Evolutionary conservation across 1,140 invertebrate species (phyloP).

Genomic region (Monomorium pharaonis): DNA sequence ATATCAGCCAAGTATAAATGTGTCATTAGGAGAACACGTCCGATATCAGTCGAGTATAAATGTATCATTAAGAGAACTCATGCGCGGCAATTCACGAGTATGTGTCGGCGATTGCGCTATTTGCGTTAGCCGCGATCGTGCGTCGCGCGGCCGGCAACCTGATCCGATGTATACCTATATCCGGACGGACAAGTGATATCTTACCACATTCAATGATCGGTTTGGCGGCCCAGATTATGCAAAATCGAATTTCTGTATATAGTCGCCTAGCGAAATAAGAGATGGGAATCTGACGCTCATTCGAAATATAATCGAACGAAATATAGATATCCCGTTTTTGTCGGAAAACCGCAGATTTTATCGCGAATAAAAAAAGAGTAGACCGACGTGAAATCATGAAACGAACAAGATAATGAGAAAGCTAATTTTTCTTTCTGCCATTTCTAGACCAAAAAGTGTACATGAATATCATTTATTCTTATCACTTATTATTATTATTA

Average conservation of each 20-base stretch:
- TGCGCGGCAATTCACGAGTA: neutral
- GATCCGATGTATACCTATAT: constrained; percentile 55
- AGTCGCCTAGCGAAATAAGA: constrained; percentile 34
- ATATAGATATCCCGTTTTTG: constrained; percentile 15
- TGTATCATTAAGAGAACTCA: constrained; percentile 62
- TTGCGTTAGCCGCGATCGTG: constrained; percentile 30
- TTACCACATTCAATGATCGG: constrained; percentile 50
- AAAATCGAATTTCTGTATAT: constrained; percentile 53
- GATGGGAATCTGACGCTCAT: neutral
- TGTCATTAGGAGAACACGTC: constrained; percentile 42
- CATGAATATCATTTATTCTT: too few species aligned
- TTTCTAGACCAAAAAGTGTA: neutral
- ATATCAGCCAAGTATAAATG: constrained; percentile 66
- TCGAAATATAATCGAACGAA: constrained; percentile 15
- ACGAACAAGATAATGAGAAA: constrained; percentile 7
- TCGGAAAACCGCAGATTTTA: constrained; percentile 27
- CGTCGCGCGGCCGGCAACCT: constrained; percentile 5
- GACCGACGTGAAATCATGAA: neutral
- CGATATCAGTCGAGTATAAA: constrained; percentile 63
- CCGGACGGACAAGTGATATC: constrained; percentile 47
- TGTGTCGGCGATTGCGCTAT: constrained; percentile 4
- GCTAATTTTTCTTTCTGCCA: neutral
- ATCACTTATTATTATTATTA: too few species aligned
- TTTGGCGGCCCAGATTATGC: constrained; percentile 37
- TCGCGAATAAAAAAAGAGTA: neutral